These are phyloP conservation scores for Hexactinellida sp. DNA, from an alignment of 37 sponge, comb jelly and placozoan genomes.

Conservation along the genomic window DNA sequence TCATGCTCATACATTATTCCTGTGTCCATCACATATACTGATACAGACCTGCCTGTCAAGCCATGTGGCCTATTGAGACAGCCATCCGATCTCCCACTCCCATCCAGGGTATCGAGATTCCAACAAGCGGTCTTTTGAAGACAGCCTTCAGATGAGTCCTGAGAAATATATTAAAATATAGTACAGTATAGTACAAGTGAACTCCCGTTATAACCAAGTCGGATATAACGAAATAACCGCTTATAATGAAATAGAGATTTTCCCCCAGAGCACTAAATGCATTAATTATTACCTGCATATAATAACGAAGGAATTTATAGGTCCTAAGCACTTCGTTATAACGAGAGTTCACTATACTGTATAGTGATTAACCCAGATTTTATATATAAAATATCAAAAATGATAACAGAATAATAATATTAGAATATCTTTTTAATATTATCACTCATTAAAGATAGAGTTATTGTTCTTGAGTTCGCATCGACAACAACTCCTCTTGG, in stretches of 20 bases:
- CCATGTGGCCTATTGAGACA: conserved; percentile 31
- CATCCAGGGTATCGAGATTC: conserved; percentile 52
- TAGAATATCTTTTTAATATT: background rate
- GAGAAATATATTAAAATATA: background rate
- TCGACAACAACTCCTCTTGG: background rate
- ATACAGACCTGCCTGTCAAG: conserved; percentile 49
- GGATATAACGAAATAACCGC: too few species aligned
- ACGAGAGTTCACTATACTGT: too few species aligned
- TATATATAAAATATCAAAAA: too few species aligned
- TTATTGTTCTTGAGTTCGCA: background rate
- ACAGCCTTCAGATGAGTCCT: background rate
- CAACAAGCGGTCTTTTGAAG: conserved; percentile 17
- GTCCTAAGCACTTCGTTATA: too few species aligned
- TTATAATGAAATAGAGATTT: too few species aligned
- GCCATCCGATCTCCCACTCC: background rate
- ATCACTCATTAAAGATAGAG: background rate
- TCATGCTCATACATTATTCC: conserved; percentile 37
- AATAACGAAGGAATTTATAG: too few species aligned
- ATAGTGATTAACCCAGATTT: too few species aligned
- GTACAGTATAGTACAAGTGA: too few species aligned
- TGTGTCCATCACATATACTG: conserved; percentile 62
- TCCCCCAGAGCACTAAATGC: too few species aligned
- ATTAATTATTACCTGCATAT: too few species aligned
- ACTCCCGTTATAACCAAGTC: too few species aligned
- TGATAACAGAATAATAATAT: background rate